phyloP scores from a whole-genome alignment of 2,888 invertebrate species.

The Chrysina gloriosa region DNA sequence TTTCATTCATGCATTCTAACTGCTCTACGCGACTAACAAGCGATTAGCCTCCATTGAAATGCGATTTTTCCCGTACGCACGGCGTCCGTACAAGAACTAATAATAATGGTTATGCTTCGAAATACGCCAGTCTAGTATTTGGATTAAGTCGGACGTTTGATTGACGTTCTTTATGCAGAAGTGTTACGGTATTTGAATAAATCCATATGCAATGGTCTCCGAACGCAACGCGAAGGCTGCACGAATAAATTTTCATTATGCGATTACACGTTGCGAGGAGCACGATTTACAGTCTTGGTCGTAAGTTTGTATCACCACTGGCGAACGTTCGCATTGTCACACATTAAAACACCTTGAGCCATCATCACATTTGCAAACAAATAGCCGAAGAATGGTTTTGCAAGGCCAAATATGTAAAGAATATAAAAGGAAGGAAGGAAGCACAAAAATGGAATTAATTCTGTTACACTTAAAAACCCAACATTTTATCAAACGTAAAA shows the following conservation, averaged over 20 bases:
- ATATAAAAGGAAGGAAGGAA: too few species aligned
- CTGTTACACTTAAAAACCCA: too few species aligned
- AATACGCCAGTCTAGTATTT: background rate
- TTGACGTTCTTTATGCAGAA: conserved; percentile 23
- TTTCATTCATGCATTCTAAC: conserved; percentile 28
- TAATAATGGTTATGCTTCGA: conserved; percentile 10
- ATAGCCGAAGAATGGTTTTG: too few species aligned
- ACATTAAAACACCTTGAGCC: too few species aligned
- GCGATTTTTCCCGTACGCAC: conserved; percentile 1
- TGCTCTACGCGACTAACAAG: background rate
- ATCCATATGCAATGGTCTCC: conserved; percentile 24
- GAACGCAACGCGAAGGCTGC: background rate
- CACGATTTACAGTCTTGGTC: background rate
- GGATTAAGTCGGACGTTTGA: conserved; percentile 23
- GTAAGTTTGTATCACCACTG: too few species aligned
- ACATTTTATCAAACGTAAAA: too few species aligned
- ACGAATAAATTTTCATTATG: conserved; percentile 27
- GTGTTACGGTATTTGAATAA: conserved; percentile 27
- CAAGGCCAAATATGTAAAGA: too few species aligned
- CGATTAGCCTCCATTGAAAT: conserved; percentile 25
- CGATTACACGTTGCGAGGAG: background rate
- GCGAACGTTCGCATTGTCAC: too few species aligned
- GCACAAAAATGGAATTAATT: too few species aligned
- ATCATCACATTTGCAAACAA: too few species aligned
- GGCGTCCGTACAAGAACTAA: background rate